Conservation (phyloP, 2,888 invertebrate species). For the Dryomyza anilis region DNA sequence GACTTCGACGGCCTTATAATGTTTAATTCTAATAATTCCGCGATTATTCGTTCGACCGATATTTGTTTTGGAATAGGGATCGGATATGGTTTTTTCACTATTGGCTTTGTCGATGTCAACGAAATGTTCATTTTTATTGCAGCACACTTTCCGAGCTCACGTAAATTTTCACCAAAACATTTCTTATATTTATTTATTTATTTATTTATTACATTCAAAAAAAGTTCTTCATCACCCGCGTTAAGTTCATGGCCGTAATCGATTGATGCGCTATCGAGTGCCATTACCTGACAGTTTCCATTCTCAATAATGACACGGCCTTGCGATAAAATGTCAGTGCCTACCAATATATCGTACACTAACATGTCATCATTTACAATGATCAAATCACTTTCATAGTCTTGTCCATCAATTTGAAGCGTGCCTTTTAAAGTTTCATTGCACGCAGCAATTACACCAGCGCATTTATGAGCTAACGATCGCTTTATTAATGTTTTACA, state of each 20-base stretch:
- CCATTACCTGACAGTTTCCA: constrained; percentile 21
- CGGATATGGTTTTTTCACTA: constrained; percentile 19
- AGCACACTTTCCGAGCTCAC: constrained; percentile 19
- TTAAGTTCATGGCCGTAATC: not conserved
- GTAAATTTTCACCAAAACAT: constrained; percentile 27
- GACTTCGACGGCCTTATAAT: too few relatives aligned
- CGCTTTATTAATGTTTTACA: too few relatives aligned
- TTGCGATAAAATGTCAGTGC: constrained; percentile 26
- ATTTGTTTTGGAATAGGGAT: too few relatives aligned
- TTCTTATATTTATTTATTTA: constrained; percentile 20
- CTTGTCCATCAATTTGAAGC: too few relatives aligned
- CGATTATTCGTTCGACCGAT: too few relatives aligned
- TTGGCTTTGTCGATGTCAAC: constrained; percentile 22
- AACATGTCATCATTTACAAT: constrained; percentile 5
- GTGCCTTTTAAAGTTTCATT: too few relatives aligned
- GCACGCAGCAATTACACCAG: too few relatives aligned
- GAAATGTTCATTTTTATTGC: too few relatives aligned
- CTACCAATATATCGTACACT: constrained; percentile 24
- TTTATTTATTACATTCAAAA: too few relatives aligned
- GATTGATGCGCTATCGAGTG: not conserved
- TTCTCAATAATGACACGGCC: constrained; percentile 29
- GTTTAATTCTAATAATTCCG: too few relatives aligned
- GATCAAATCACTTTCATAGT: not conserved
- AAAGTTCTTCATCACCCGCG: too few relatives aligned
- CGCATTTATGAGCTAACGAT: too few relatives aligned